Evolutionary conservation across 2,888 invertebrate species (phyloP).

Genomic region (Dryadula phaetusa): DNA sequence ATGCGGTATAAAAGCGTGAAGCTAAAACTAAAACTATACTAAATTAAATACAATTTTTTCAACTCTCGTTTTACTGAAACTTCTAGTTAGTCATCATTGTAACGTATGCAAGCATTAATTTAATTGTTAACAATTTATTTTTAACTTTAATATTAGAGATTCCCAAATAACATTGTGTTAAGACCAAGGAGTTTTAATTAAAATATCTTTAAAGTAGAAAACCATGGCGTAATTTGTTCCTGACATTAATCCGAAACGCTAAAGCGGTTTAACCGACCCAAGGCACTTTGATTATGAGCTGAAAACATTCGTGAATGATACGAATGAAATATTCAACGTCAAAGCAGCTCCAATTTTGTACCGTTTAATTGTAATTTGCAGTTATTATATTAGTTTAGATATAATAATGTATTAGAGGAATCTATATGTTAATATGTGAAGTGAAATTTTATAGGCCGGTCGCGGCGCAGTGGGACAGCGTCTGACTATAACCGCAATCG

Average conservation of each 20-base stretch:
- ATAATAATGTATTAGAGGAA: too few species aligned
- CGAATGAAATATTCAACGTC: slow-evolving; percentile 41
- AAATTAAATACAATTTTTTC: too few species aligned
- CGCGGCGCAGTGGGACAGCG: too few species aligned
- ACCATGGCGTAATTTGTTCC: slow-evolving; percentile 41
- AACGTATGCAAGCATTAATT: neutral
- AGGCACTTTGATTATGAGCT: slow-evolving; percentile 42
- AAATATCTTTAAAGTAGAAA: slow-evolving; percentile 34
- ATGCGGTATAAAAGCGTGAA: too few species aligned
- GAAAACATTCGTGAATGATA: slow-evolving; percentile 37
- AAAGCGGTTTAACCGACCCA: slow-evolving; percentile 32
- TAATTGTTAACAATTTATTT: neutral
- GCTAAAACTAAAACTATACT: too few species aligned
- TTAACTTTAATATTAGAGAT: neutral
- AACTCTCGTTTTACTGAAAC: too few species aligned
- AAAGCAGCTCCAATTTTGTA: slow-evolving; percentile 11
- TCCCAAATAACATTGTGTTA: slow-evolving; percentile 2
- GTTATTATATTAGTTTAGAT: neutral
- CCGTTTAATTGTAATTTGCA: neutral
- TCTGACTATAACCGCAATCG: too few species aligned
- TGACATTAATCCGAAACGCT: slow-evolving; percentile 44
- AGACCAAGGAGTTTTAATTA: slow-evolving; percentile 29
- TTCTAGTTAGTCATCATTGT: too few species aligned
- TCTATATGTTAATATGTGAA: too few species aligned
- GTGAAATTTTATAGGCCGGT: too few species aligned